These are phyloP conservation scores for Mycalesis mineus DNA, from an alignment of 2,888 invertebrate species.

Conservation along the genomic window DNA sequence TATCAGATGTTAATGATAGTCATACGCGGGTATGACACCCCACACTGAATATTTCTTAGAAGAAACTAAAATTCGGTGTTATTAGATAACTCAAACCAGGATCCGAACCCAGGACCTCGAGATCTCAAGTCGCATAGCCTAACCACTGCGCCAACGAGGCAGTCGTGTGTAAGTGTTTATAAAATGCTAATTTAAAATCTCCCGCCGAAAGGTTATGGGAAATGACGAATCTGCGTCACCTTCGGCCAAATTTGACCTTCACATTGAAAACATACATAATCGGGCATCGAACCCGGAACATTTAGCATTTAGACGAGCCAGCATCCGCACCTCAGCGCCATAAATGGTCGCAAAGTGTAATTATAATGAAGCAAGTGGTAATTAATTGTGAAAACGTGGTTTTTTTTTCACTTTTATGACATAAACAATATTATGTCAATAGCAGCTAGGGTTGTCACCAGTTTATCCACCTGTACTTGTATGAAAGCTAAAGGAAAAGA, in stretches of 20 bases:
- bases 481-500: too few species aligned
- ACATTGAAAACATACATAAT: constrained; percentile 5
- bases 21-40: too few species aligned
- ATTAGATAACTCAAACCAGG: too few species aligned
- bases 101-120: too few species aligned
- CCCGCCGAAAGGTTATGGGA: neutral
- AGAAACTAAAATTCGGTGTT: too few species aligned
- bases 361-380: constrained; percentile 5
- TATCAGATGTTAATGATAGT: too few species aligned
- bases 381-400: neutral
- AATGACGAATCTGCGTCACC: neutral
- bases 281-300: constrained; percentile 8
- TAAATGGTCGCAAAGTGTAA: constrained; percentile 1
- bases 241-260: neutral
- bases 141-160: too few species aligned
- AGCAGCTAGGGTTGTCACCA: neutral
- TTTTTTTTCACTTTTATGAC: constrained; percentile 3
- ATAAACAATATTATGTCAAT: neutral
- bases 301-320: neutral
- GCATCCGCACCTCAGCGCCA: neutral
- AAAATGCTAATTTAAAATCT: too few species aligned
- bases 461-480: too few species aligned
- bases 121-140: too few species aligned
- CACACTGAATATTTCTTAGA: too few species aligned
- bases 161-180: too few species aligned